These are phyloP conservation scores for Vombatus ursinus DNA, from an alignment of 2,113 vertebrate genomes.

Conservation along the genomic window DNA sequence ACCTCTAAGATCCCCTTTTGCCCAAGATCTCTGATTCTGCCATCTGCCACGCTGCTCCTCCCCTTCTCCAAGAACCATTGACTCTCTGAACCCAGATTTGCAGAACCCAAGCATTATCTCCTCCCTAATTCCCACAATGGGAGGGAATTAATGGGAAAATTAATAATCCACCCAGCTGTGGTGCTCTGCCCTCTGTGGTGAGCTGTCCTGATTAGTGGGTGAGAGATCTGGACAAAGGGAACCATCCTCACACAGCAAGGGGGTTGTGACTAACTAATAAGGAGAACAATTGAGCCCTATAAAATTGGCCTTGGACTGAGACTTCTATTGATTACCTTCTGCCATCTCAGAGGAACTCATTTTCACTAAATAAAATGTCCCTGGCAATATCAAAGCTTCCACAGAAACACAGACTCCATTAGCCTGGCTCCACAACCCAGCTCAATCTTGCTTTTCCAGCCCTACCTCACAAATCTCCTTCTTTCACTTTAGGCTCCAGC, in stretches of 20 bases:
- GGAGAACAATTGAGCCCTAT: conserved; percentile 9
- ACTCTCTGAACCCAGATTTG: background rate
- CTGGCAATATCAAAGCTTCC: background rate
- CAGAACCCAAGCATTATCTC: background rate
- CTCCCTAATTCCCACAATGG: too few species aligned
- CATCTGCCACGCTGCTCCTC: background rate
- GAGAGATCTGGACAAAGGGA: background rate
- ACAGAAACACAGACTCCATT: background rate
- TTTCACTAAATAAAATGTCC: background rate
- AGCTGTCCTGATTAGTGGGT: background rate
- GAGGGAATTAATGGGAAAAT: background rate
- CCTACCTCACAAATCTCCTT: background rate
- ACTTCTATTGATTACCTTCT: background rate
- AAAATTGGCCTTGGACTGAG: background rate
- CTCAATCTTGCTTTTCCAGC: background rate
- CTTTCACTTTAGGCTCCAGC: background rate
- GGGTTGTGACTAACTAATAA: background rate
- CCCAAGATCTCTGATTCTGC: background rate
- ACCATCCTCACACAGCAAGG: conserved; percentile 15
- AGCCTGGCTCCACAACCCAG: background rate
- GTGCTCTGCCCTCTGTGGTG: background rate
- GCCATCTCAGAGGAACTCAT: background rate
- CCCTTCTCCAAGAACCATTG: background rate
- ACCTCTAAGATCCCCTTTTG: background rate
- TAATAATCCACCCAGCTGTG: background rate